Percentiles rank a stretch among this genome's conserved stretches.
Evolutionary conservation across 1,140 invertebrate genomes (phyloP).

Genomic region (Chironomus striatipennis): DNA sequence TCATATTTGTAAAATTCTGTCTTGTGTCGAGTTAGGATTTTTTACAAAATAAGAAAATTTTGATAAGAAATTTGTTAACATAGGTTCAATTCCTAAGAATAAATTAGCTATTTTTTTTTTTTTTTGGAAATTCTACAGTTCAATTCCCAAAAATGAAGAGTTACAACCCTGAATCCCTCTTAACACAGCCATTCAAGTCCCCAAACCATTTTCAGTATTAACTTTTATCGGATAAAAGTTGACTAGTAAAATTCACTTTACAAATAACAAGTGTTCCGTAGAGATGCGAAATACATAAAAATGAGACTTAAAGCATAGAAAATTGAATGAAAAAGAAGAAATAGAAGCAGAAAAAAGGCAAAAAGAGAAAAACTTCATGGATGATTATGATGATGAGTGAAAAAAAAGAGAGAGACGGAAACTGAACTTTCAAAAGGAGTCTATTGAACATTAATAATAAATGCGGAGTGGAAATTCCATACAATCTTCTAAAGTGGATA

Average conservation of each 20-base stretch:
- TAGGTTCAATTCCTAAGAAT: too few species aligned
- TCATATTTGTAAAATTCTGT: too few species aligned
- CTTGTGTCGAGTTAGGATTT: too few species aligned
- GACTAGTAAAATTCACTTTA: slow-evolving; percentile 1
- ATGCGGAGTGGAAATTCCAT: slow-evolving; percentile 17
- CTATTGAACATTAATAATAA: slow-evolving; percentile 23
- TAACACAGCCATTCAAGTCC: too few species aligned
- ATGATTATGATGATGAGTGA: background rate
- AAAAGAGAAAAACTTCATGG: background rate
- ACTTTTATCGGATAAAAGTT: slow-evolving; percentile 3
- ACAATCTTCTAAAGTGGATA: slow-evolving; percentile 22
- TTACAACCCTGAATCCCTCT: too few species aligned
- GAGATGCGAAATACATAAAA: background rate
- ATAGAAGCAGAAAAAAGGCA: background rate
- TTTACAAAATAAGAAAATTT: too few species aligned
- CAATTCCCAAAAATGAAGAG: too few species aligned
- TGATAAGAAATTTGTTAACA: too few species aligned
- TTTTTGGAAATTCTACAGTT: too few species aligned
- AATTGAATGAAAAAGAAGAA: background rate
- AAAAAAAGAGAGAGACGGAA: background rate
- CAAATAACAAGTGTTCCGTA: background rate
- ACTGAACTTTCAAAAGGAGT: background rate
- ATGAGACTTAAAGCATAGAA: background rate
- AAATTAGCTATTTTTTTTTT: too few species aligned
- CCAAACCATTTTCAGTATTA: background rate